phyloP scores from a whole-genome alignment of 2,797 vertebrate species.

The Neomorphus geoffroyi region DNA sequence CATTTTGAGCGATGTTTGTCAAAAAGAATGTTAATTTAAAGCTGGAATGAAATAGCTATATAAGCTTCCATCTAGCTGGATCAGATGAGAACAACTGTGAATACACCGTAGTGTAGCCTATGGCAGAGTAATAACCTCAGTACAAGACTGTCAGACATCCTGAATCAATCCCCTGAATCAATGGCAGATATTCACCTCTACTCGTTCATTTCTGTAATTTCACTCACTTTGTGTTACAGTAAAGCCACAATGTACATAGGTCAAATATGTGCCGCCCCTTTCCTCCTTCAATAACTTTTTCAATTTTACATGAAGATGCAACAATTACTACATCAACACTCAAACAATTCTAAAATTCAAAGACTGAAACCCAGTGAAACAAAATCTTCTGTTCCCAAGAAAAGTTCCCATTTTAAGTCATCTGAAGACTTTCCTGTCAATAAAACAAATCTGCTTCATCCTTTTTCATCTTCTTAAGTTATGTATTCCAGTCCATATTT shows the following conservation, averaged over 20 bases:
- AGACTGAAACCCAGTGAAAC: neutral
- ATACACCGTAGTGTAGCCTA: neutral
- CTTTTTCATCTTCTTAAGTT: neutral
- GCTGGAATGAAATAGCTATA: neutral
- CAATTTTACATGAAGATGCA: neutral
- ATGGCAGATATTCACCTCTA: neutral
- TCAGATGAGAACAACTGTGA: neutral
- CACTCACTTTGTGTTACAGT: neutral
- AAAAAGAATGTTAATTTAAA: neutral
- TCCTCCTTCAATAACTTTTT: neutral
- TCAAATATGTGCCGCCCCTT: neutral
- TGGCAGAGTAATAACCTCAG: neutral
- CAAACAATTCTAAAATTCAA: neutral
- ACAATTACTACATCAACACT: neutral
- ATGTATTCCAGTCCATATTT: neutral
- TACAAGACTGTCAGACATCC: neutral
- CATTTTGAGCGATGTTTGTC: neutral
- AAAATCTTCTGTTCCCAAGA: neutral
- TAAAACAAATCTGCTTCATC: neutral
- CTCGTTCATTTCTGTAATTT: neutral
- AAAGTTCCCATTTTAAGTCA: neutral
- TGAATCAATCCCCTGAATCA: neutral
- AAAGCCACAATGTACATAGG: neutral
- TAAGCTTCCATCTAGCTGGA: neutral
- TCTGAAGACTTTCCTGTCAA: neutral